Base-by-base conservation (phyloP, 2,797 vertebrate species). In the Rachycentron canadum region DNA sequence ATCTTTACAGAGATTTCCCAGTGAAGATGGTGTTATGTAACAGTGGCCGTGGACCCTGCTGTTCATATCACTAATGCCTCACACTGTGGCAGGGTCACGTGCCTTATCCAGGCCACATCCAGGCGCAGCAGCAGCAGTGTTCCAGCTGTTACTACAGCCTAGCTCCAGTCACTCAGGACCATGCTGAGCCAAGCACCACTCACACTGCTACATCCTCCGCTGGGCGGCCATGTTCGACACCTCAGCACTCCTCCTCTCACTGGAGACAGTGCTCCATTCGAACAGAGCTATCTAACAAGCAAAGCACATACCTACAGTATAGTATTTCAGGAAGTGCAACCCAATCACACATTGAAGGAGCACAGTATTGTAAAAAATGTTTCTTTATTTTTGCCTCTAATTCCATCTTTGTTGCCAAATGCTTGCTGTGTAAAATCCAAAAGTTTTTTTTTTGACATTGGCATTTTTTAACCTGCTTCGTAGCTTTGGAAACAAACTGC, bases 21-120 rank as follows among this genome's bases (percentile, higher is more conserved):
- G 80, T 62, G 90, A 93, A 93, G 91, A 92, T 63, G 84, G 67
- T 78, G 88, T 94, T 94, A 94, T 63, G 84, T 90, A 92, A 94
- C 80, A 83, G 81, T 50, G 16, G 75, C 82, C 76, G 69, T 77
- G 84, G 83, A 90, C 91, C 90, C 92, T 93, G 93, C 94, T 94
- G 93, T 93, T 94, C 92, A 91, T 84, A 91, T 93, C 90, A 90
- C 93, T 94, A 94, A 94, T 93, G 92, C 91, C 92, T 91, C 83
- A 88, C 84, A 86, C 92, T 86, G 87, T 85, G 87, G 85, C 45
- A 36, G 81, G 84, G 92, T 93, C 94, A 94, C 90, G 82, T 93
- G 94, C 88, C 68, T 85, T 88, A 83, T 90, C 89, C 92, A 92
- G 93, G 92, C 90, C 89, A 90, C 86, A 83, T 89, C 80, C 87